Evolutionary conservation across 2,888 invertebrate species (phyloP), one percentile per base, ranked within the genome.

Genomic region (Alcis repandata): DNA sequence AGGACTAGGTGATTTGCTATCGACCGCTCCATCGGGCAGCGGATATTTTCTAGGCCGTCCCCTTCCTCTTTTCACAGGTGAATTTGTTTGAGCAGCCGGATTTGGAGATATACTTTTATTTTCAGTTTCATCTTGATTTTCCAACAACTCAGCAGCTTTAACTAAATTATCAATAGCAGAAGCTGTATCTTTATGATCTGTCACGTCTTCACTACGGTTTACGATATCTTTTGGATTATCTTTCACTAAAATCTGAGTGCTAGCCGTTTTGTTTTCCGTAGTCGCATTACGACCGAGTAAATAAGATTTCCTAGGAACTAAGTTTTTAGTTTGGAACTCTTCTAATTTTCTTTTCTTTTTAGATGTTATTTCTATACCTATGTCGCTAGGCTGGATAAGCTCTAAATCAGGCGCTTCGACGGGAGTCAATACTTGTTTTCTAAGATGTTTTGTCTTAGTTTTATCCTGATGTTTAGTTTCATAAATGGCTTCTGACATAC

Each of bases 371-470:
- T 86, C 85, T 53, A 89, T 77, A 1, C 86, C 88, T 53, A 92
- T 77, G 70, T 91, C 91, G 61, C 78, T 76, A 6, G 93, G 90
- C 73, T 91, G 90, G 57, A 94, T 93, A 1, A 94, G 80, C 77
- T 94, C 93, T 60, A 93, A 73, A 46, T 93, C 93, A 4, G 93
- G 90, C 41, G 84, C 82, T 43, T 91, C 90, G 2, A 93, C 93
- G 0, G 93, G 92, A 32, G 90, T 93, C 22, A 94, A 76, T 32
- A 94, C 92, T 78, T 94, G 94, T 79, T 94, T 94, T 70, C 94
- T 84, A 72, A 91, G 93, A 80, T 94, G 94, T 78, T 90, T 92
- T 27, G 79, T 85, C 78, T 93, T 92, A 40, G 65, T 73, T 80
- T 86, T 91, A 63, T 91, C 90, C 62, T 80, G 83, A 11, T 75